Percentiles rank a stretch among this genome's conserved stretches.
Evolutionary conservation across 2,797 vertebrate genomes (phyloP).

Genomic region (Catamblyrhynchus diadema): DNA sequence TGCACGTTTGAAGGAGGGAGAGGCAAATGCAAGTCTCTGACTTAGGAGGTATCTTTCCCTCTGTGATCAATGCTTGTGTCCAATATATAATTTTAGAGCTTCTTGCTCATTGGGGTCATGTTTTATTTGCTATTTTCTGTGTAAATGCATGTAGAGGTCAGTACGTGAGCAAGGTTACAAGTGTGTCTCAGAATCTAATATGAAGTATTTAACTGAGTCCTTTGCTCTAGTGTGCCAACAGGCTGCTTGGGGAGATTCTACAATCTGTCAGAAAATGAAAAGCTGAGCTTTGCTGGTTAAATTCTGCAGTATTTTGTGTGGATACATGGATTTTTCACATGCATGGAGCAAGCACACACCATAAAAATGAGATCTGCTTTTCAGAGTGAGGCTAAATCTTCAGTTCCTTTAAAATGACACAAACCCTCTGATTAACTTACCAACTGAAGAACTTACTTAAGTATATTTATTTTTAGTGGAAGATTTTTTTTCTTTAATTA

Average conservation of each 20-base stretch:
- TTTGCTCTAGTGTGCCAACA: neutral
- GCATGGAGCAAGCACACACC: neutral
- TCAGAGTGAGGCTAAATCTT: neutral
- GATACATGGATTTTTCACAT: neutral
- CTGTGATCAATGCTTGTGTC: neutral
- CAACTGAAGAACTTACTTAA: neutral
- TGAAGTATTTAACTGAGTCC: neutral
- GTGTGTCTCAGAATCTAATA: neutral
- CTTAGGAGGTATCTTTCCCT: neutral
- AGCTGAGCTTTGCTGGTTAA: neutral
- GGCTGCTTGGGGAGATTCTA: neutral
- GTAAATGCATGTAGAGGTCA: neutral
- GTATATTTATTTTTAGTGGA: neutral
- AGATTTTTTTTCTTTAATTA: neutral
- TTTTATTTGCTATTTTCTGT: neutral
- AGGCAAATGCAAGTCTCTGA: neutral
- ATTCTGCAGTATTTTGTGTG: neutral
- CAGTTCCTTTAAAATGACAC: neutral
- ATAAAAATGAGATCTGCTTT: neutral
- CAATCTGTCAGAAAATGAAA: neutral
- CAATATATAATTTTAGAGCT: neutral
- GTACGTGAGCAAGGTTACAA: neutral
- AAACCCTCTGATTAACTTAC: neutral
- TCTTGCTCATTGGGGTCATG: neutral
- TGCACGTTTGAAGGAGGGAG: neutral